These are phyloP conservation scores for Brachionus calyciflorus DNA, from an alignment of 1,140 invertebrate genomes.

Conservation along the genomic window DNA sequence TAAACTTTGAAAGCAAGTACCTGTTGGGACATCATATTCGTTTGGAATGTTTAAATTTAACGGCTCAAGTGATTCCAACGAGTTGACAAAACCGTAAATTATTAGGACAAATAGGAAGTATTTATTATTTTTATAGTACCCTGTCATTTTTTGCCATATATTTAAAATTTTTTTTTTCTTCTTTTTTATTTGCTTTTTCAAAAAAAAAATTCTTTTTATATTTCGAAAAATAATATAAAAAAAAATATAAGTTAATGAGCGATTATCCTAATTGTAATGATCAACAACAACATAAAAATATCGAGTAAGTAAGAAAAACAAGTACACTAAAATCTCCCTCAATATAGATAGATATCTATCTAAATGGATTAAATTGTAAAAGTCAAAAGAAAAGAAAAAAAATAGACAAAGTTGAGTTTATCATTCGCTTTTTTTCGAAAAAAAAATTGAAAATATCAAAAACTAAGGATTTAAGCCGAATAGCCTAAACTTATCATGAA, in stretches of 20 bases:
- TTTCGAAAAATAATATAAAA: background rate
- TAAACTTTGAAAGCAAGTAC: background rate
- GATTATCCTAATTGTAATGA: conserved; percentile 13
- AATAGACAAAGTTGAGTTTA: too few species aligned
- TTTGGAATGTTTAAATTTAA: background rate
- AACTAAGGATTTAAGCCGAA: background rate
- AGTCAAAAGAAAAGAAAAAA: background rate
- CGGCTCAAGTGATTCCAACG: background rate
- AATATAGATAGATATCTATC: background rate
- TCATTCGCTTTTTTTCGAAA: too few species aligned
- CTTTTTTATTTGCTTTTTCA: conserved; percentile 8
- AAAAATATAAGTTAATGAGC: conserved; percentile 31
- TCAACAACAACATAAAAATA: background rate
- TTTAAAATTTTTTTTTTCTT: background rate
- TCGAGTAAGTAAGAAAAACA: too few species aligned
- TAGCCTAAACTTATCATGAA: too few species aligned
- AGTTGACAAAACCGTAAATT: background rate
- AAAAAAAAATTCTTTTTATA: conserved; percentile 19
- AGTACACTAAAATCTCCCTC: too few species aligned
- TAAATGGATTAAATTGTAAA: background rate
- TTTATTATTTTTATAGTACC: background rate
- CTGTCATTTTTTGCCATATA: too few species aligned
- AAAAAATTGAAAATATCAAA: background rate
- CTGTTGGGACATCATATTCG: conserved; percentile 19
- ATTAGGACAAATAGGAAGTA: background rate